Percentiles rank a stretch among this genome's conserved stretches.
phyloP scores from a whole-genome alignment of 2,113 vertebrate species.

The Chaenogobius annularis region DNA sequence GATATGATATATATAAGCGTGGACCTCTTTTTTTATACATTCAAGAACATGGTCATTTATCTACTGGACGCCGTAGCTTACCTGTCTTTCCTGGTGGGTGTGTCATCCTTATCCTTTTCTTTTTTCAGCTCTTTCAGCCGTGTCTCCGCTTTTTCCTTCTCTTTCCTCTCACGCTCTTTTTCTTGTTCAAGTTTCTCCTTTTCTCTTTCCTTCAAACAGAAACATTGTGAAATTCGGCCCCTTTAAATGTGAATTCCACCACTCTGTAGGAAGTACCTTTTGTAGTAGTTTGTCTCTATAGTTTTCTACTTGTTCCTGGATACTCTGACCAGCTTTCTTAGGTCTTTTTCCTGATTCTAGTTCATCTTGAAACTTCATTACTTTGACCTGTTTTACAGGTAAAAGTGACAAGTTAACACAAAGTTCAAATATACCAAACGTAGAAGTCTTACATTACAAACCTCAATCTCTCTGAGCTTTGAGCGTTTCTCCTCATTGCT shows the following conservation, averaged over 20 bases:
- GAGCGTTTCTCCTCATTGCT: conserved; percentile 93
- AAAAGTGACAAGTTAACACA: not conserved
- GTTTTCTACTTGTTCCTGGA: conserved; percentile 98
- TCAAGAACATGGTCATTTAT: not conserved
- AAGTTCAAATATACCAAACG: accelerated
- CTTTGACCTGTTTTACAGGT: conserved; percentile 85
- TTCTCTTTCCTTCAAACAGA: conserved; percentile 87
- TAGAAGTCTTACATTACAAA: conserved; percentile 39
- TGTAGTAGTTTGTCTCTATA: conserved; percentile 97
- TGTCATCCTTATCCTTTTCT: conserved; percentile 90
- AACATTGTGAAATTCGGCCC: not conserved
- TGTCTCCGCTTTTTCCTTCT: conserved; percentile 87
- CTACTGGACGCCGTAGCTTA: conserved; percentile 45
- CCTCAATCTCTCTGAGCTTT: conserved; percentile 97
- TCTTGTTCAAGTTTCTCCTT: conserved; percentile 92
- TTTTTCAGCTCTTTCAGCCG: conserved; percentile 85
- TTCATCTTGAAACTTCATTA: conserved; percentile 99
- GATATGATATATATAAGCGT: not conserved
- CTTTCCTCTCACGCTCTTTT: conserved; percentile 88
- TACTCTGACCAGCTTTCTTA: conserved; percentile 92
- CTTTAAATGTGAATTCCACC: too few species aligned
- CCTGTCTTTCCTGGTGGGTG: conserved; percentile 95
- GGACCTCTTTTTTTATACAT: not conserved
- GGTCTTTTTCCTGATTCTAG: conserved; percentile 96
- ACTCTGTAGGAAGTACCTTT: conserved; percentile 74